Base-by-base conservation (phyloP, 1,140 invertebrate species). In the Neodiprion pinetum region DNA sequence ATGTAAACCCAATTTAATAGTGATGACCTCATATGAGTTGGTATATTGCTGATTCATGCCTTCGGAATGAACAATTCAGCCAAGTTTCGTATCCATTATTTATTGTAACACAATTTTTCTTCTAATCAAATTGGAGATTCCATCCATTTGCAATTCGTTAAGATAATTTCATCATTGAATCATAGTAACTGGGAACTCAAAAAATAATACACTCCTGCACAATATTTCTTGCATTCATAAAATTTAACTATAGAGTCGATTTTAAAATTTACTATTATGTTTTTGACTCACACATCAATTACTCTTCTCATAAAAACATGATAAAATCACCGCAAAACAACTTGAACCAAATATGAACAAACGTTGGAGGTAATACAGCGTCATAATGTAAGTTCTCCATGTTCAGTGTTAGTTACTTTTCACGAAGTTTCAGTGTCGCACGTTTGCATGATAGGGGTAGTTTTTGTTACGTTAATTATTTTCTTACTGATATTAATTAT, bases 351-450 rank as follows among this genome's bases (percentile, higher is more conserved):
- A 61, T 61, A 12, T 61, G 53, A 61, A 8, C 53, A 61, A 61
- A 61, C 53, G 53, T 77, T 61, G 77, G 67, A 77, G 78, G 76
- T 77, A 75, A 76, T 75, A 76, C 82, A 77, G 77, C 73, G 68
- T 72, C 66, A 72, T 74, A 21, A 75, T 72, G 78, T 79, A 79
- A 79, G 78, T 79, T 74, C 73, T 78, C 67, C 61, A 76, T 71
- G 70, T 74, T 76, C 73, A 72, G 68, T 80, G 76, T 75, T 79
- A 72, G 72, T 80, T 72, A 74, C 78, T 78, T 78, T 78, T 80
- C 74, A 70, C 61, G 47, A 21, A 76, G 48, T 76, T 48, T 82
- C 50, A 61, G 71, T 84, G 79, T 83, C 81, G 83, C 83, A 85
- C 81, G 83, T 72, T 77, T 70, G 83, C 83, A 84, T 83, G 82